These are phyloP conservation scores for Pseudorhombus dupliciocellatus DNA, from an alignment of 2,113 vertebrate genomes.

Conservation along the genomic window DNA sequence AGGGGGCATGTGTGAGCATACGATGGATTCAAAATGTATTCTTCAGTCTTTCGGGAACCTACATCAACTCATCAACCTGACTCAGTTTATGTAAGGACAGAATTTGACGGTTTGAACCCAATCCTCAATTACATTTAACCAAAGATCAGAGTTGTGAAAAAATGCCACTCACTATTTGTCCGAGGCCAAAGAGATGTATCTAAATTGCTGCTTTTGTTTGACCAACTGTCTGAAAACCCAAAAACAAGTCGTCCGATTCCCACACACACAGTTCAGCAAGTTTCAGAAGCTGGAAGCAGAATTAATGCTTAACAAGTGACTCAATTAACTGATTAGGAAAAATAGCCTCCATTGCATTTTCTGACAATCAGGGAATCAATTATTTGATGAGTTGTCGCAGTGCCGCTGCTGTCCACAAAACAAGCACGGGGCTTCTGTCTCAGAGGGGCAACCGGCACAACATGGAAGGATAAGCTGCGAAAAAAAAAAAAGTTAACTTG, in stretches of 20 bases:
- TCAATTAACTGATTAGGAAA: slow-evolving; percentile 5
- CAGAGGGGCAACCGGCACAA: neutral
- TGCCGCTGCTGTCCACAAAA: neutral
- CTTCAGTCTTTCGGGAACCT: neutral
- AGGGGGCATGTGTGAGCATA: no score
- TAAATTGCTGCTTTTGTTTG: no score
- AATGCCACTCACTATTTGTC: neutral
- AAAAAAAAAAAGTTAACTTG: no score
- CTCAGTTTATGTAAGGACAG: neutral
- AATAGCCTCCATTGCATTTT: neutral
- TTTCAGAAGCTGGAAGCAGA: neutral
- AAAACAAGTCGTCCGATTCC: neutral
- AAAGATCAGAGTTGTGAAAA: neutral
- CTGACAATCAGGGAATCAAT: neutral
- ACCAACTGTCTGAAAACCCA: neutral
- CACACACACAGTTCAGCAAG: neutral
- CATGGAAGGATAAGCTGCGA: no score
- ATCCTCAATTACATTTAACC: neutral
- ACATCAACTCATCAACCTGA: neutral
- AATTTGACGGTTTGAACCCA: no score
- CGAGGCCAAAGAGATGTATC: no score
- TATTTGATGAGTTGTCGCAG: neutral
- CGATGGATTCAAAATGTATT: neutral
- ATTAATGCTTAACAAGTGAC: neutral
- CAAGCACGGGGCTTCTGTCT: neutral